Percentiles rank a stretch among this genome's conserved stretches.
Evolutionary conservation across 2,113 vertebrate genomes (phyloP).

Genomic region (Megatriorchis doriae): DNA sequence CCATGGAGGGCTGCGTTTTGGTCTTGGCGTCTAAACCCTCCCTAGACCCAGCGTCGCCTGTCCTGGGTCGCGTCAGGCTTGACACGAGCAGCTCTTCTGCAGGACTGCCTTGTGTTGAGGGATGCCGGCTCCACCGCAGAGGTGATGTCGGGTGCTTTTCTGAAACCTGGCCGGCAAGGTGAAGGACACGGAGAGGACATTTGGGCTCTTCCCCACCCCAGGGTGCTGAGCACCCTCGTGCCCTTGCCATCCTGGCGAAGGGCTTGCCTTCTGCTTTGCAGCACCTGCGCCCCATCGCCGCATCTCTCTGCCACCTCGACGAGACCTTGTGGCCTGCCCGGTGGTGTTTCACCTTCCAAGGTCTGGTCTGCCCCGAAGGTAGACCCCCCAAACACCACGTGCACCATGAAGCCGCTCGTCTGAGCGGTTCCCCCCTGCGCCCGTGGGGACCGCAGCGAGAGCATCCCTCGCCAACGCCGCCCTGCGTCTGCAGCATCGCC

Average conservation of each 20-base stretch:
- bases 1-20: accelerated
- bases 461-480: not conserved
- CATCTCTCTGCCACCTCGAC: accelerated
- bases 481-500: not conserved
- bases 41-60: not conserved
- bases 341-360: not conserved
- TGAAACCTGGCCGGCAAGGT: not conserved
- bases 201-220: not conserved
- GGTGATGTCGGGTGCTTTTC: accelerated
- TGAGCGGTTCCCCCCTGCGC: not conserved
- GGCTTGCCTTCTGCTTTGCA: not conserved
- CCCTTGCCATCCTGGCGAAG: not conserved
- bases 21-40: not conserved
- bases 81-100: not conserved
- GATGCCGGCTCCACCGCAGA: not conserved
- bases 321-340: not conserved
- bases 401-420: not conserved
- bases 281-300: not conserved
- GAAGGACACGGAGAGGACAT: not conserved
- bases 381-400: not conserved
- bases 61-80: accelerated
- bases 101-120: not conserved
- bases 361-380: not conserved
- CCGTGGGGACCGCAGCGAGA: not conserved
- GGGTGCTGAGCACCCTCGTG: not conserved